Base-by-base conservation (phyloP, 1,140 invertebrate species). In the Octopus sinensis region DNA sequence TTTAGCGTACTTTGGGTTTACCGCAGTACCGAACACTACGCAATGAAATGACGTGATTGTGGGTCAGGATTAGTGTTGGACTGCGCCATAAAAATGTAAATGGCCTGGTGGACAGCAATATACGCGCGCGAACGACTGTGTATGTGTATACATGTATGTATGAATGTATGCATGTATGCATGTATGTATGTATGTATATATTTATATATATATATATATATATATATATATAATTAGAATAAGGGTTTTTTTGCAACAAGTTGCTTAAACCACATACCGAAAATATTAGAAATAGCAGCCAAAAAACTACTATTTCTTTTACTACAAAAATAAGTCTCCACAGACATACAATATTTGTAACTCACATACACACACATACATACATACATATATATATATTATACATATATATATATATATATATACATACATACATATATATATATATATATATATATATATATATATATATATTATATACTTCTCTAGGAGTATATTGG, bases 351-450 rank as follows among this genome's bases (percentile, higher is more conserved):
- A 17, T 62, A 17, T 62, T 62, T 17, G 7, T 9, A 9, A 6
- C 56, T 62, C 51, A 76, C 80, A 76, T 9, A 81, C 68, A 76
- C 68, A 81, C 80, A 81, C 68, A 81, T 71, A 81, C 68, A 81
- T 71, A 81, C 71, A 77, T 53, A 77, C 71, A 77, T 75, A 81
- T 53, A 54, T 53, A 81, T n/a, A 81, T 53, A n/a, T 76, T 53
- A 81, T 52, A 81, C 7, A 23, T 75, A 81, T 43, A 54, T 75
- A 77, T 43, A 77, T 30, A 77, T 51, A 77, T 43, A 78, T 23
- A 78, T 54, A 78, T 9, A 81, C 75, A 81, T 5, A 81, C 52
- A 77, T 54, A 77, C 53, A 81, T 4, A 81, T 76, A 12, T 12
- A 71, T 12, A 71, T 12, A 71, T 71, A 12, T 12, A 71, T 12